Conservation (phyloP, 2,888 invertebrate species). For the Aphidoletes aphidimyza region DNA sequence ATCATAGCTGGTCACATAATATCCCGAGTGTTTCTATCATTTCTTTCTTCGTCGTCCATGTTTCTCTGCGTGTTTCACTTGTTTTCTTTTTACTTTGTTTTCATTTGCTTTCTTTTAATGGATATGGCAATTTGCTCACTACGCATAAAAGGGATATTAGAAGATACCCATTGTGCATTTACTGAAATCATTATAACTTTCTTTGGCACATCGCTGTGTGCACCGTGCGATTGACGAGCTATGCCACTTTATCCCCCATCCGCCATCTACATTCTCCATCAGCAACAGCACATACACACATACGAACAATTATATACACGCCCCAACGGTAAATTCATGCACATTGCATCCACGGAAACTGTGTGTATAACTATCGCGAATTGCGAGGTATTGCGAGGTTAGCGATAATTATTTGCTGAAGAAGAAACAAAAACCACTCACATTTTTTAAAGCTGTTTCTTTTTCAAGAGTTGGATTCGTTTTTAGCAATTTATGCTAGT, state of each 20-base stretch:
- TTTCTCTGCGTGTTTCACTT: background rate
- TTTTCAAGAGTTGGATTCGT: background rate
- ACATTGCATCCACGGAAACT: background rate
- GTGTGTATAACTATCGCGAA: background rate
- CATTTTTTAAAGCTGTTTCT: background rate
- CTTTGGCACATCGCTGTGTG: background rate
- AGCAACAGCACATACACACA: background rate
- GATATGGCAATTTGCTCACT: background rate
- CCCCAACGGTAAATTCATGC: background rate
- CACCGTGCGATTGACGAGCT: background rate
- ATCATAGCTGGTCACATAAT: conserved; percentile 43
- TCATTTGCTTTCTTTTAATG: background rate
- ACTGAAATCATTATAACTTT: conserved; percentile 15
- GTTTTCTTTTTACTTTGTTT: conserved; percentile 13
- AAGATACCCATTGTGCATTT: conserved; percentile 28
- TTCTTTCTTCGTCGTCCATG: background rate
- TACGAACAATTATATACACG: too few relatives aligned
- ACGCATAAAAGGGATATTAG: conserved; percentile 35
- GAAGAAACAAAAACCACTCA: too few relatives aligned
- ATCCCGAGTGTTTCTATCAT: background rate
- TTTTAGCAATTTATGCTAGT: too few relatives aligned
- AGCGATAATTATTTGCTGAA: background rate
- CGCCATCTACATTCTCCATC: too few relatives aligned
- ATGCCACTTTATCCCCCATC: background rate
- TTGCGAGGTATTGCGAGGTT: conserved; percentile 4